Conservation (phyloP, 2,797 vertebrate genomes). For the Scleropages formosus region DNA sequence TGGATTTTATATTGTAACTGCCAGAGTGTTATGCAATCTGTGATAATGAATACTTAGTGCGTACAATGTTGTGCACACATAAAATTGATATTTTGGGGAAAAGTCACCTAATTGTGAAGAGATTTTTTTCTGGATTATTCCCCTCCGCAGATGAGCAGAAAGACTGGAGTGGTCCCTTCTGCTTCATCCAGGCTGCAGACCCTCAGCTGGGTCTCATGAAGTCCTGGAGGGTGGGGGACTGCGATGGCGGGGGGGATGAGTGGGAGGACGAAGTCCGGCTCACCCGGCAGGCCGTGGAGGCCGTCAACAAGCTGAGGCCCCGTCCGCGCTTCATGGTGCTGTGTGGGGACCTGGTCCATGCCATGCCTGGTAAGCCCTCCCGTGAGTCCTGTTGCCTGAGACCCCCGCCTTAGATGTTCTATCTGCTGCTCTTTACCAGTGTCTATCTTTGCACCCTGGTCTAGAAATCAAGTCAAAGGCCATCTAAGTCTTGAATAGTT, state of each 20-base stretch:
- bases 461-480: too few relatives aligned
- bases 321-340: constrained; percentile 86
- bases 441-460: too few relatives aligned
- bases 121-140: neutral
- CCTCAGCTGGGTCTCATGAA: constrained; percentile 97
- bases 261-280: constrained; percentile 86
- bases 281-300: constrained; percentile 78
- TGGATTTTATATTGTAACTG: constrained; percentile 41
- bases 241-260: constrained; percentile 76
- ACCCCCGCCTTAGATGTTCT: neutral
- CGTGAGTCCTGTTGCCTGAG: neutral
- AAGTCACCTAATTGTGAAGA: constrained; percentile 39
- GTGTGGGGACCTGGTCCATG: constrained; percentile 90
- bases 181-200: constrained; percentile 90
- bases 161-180: constrained; percentile 88
- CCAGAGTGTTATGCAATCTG: constrained; percentile 33
- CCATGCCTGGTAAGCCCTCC: constrained; percentile 84
- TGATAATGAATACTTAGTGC: constrained; percentile 24
- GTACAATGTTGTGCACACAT: too few relatives aligned
- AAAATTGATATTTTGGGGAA: too few relatives aligned
- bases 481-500: too few relatives aligned
- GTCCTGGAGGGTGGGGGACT: constrained; percentile 82
- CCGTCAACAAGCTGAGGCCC: constrained; percentile 79
- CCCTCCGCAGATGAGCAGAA: constrained; percentile 70
- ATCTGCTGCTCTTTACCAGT: too few relatives aligned